Evolutionary conservation across 2,888 invertebrate species (phyloP), one percentile per base, ranked within the genome.

Genomic region (Cantharis rufa): DNA sequence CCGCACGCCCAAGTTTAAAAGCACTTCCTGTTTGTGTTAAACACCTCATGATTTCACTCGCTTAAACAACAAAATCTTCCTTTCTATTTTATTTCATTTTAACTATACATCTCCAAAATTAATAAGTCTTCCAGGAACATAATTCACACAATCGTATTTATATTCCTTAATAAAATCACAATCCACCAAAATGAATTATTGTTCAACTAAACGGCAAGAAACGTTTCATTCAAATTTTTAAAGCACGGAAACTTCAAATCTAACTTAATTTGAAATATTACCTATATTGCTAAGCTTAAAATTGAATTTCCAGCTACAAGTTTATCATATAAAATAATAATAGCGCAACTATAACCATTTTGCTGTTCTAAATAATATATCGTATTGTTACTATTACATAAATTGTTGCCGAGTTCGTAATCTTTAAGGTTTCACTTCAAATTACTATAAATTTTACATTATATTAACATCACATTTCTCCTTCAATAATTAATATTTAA

Each of bases 11-110:
- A 71, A 73, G 74, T 77, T 78, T 72, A 70, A 70, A 71, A 82
- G 79, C 80, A 80, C 78, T 83, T 83, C 82, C 82, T 81, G 81
- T 82, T 82, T 82, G 83, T 83, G 83, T 83, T 83, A 82, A 82
- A 82, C 83, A 83, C 81, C 82, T 82, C 81, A 82, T 82, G 83
- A 83, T 83, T 83, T 82, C 82, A 80, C 81, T 79, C 79, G 80
- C 80, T 80, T 79, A 80, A 82, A 82, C 80, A 81, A 81, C 80
- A 72, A 32, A 73, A 69, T 70, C 62, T 72, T 68, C 79, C 71
- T 78, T 77, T 76, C 68, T 78, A 18, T 16, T 24, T 66, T 21
- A 18, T 66, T 21, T 3, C 18, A 2, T 21, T 66, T n/a, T n/a
- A 21, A 66, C 5, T 21, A 21, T n/a, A 66, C 64, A 11, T 24